phyloP scores from a whole-genome alignment of 2,797 vertebrate genomes.

The Artibeus jamaicensis region DNA sequence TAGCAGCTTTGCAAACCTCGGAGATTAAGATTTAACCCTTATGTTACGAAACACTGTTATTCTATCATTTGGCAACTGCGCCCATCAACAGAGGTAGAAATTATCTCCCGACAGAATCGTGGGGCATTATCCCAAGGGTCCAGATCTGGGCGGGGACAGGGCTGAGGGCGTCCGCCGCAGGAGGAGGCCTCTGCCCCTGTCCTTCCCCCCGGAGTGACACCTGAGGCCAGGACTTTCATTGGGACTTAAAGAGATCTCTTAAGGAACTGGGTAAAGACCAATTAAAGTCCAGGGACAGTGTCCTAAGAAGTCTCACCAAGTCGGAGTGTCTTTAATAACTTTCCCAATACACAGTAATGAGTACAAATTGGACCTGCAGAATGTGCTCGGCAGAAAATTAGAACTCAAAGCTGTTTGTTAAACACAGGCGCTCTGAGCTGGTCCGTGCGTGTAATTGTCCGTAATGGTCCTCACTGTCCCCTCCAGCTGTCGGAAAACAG shows the following conservation, averaged over 20 bases:
- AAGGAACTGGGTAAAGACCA: conserved; percentile 83
- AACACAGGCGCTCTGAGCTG: conserved; percentile 73
- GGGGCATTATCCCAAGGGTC: conserved; percentile 52
- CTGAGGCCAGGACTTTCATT: conserved; percentile 75
- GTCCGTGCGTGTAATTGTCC: conserved; percentile 78
- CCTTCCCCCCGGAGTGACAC: conserved; percentile 45
- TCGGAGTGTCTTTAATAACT: conserved; percentile 86
- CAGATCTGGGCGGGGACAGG: conserved; percentile 61
- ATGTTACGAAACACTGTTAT: conserved; percentile 81
- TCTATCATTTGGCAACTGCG: conserved; percentile 80
- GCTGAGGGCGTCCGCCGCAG: conserved; percentile 56
- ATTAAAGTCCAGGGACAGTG: conserved; percentile 83
- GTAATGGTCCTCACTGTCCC: conserved; percentile 76
- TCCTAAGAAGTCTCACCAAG: conserved; percentile 82
- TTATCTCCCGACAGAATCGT: conserved; percentile 68
- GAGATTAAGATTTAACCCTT: conserved; percentile 90
- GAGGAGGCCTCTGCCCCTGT: conserved; percentile 36
- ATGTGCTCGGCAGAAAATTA: conserved; percentile 81
- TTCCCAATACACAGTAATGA: conserved; percentile 83
- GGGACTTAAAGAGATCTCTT: conserved; percentile 82
- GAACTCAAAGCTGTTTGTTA: conserved; percentile 84
- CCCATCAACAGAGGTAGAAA: conserved; percentile 73
- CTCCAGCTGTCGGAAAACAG: conserved; percentile 44
- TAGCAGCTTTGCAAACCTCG: conserved; percentile 88
- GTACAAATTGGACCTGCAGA: conserved; percentile 83